Evolutionary conservation across 1,140 invertebrate species (phyloP), one percentile per base, ranked within the genome.

Genomic region (Eumaeus atala): DNA sequence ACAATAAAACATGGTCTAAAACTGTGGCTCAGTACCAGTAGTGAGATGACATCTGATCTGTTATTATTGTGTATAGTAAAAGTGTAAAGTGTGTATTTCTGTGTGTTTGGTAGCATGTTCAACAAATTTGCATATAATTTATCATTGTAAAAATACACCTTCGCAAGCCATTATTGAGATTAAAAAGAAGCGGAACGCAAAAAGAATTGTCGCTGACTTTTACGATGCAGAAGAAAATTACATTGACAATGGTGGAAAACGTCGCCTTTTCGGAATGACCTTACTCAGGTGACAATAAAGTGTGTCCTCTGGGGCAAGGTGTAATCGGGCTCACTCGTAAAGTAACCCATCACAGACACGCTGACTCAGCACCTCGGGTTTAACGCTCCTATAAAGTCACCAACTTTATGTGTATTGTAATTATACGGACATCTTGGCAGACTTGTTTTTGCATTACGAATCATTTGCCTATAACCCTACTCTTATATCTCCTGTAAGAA

Each of bases 211-310:
- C 38, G 34, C 34, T 35, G 38, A 40, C 38, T n/a, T 40, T 40
- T 40, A 40, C 38, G 38, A 40, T 40, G n/a, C 6, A 28, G 6
- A 28, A 28, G 6, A 3, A 28, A 28, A 28, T 28, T 2, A 28
- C 21, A 28, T 28, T 28, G 21, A 2, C 21, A 6, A 28, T 28
- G 21, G 2, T 28, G 6, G 21, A 28, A n/a, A 48, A 33, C 21
- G 21, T 18, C 33, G 50, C 59, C 61, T 66, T 67, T 71, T 67
- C 49, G 54, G 59, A 74, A 78, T 72, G 65, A 67, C 75, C 76
- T 82, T 77, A 77, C 70, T 74, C 77, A 83, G 79, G 75, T 80
- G 73, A 69, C 72, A 67, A 75, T 81, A 81, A 81, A 80, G 55
- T 54, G 48, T 48, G 64, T 58, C 71, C 67, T 72, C 38, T n/a